Evolutionary conservation across 2,113 vertebrate species (phyloP).

Genomic region (Xiphophorus couchianus): DNA sequence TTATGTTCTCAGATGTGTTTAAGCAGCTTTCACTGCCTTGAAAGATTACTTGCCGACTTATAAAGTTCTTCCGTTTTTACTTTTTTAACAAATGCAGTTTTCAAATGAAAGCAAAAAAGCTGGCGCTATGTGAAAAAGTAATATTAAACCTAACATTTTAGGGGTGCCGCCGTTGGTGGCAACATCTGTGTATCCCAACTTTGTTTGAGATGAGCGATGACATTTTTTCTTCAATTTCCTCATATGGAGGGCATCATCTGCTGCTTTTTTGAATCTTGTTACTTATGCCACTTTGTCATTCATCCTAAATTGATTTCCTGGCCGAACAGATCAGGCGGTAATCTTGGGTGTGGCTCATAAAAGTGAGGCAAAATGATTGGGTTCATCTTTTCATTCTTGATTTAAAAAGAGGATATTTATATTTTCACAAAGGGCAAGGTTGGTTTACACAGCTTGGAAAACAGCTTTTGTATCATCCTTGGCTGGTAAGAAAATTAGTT

Average conservation of each 20-base stretch:
- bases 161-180: background rate
- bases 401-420: background rate
- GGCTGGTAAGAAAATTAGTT: too few species aligned
- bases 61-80: background rate
- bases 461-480: background rate
- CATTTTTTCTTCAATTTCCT: background rate
- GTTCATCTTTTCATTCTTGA: background rate
- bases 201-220: background rate
- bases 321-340: background rate
- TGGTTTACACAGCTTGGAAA: background rate
- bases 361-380: background rate
- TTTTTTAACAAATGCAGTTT: background rate
- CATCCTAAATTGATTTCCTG: background rate
- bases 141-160: background rate
- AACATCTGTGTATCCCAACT: background rate
- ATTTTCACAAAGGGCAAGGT: background rate
- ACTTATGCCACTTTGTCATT: background rate
- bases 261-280: background rate
- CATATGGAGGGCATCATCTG: background rate
- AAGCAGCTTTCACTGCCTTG: background rate
- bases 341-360: background rate
- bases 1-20: background rate
- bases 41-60: background rate
- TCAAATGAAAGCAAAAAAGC: background rate
- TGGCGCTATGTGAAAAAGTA: background rate